Base-by-base conservation (phyloP, 2,888 invertebrate genomes). In the Capitulum mitella region DNA sequence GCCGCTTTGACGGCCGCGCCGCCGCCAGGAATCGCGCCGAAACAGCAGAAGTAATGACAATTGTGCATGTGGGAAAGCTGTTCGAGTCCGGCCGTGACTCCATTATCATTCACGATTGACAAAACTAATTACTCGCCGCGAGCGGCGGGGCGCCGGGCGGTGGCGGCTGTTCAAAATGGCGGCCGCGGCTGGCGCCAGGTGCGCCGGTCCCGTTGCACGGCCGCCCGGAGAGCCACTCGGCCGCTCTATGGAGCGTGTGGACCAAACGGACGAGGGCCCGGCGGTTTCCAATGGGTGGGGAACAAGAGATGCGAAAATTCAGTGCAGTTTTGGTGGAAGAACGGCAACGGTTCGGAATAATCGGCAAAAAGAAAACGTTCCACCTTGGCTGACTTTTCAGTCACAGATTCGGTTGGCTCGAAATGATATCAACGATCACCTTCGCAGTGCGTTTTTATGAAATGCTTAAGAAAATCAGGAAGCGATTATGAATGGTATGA, bases 51-150 rank as follows among this genome's bases (percentile, higher is more conserved):
- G 70, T 26, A 37, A 70, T 40, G 70, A 40, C 70, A 70, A 70
- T 70, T 70, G 70, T 70, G 40, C 70, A 40, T 22, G 70, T 70
- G 70, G 70, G 70, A 70, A 70, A 37, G 70, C 70, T 70, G 37
- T 70, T 70, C 40, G 70, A 70, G 37, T 70, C 70, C 70, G 26
- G 40, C 70, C 70, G 70, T 40, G 70, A 70, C 70, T 70, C 70
- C 70, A 70, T 70, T 70, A 70, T 70, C 40, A 29, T 26, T 26
- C 29, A 26, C 70, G 40, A 40, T 40, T 40, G 70, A 70, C 70
- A 70, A 40, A 37, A 70, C 70, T 70, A 70, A 70, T 70, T 70
- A 70, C 70, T 40, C 22, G 37, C 70, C 37, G 37, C 22, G 26
- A 29, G 26, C 70, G 70, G 40, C n/a, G 70, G 70, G 70, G 70